A percentile compares a stretch with the other conserved stretches of the same genome.
phyloP scores from a whole-genome alignment of 2,113 vertebrate species.

The Petroica traversi region DNA sequence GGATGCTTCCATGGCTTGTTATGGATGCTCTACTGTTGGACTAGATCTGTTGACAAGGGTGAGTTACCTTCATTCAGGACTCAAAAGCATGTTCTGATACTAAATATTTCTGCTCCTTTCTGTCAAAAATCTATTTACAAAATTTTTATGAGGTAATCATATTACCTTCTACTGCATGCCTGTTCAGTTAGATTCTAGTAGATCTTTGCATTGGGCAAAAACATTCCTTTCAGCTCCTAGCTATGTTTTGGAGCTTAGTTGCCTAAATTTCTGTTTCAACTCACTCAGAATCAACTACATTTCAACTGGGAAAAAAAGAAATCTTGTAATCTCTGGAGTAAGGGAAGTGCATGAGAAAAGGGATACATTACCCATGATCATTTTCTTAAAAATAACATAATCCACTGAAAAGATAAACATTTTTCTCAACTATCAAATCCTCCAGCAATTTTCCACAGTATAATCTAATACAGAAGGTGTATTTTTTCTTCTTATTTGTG shows the following conservation, averaged over 20 bases:
- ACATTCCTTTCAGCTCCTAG: not conserved
- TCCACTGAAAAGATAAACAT: slow-evolving; percentile 44
- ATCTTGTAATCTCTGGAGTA: not conserved
- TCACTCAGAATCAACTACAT: not conserved
- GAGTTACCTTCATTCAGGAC: not conserved
- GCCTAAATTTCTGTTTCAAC: not conserved
- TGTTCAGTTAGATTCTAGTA: not conserved
- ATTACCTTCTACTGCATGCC: not conserved
- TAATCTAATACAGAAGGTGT: not conserved
- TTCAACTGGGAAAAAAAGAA: not conserved
- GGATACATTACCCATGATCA: accelerated
- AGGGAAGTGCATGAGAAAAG: not conserved
- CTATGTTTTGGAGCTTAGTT: not conserved
- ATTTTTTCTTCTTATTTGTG: not conserved
- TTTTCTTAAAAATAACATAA: slow-evolving; percentile 2
- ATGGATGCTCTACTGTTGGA: accelerated
- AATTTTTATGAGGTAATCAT: not conserved
- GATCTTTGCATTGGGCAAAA: not conserved
- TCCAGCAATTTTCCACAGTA: not conserved
- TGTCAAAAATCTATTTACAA: not conserved
- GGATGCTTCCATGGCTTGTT: not conserved
- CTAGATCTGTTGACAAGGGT: not conserved
- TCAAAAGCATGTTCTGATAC: not conserved
- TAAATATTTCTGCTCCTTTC: not conserved
- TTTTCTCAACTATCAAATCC: not conserved